Percentiles rank a stretch among this genome's conserved stretches.
Conservation (phyloP, 2,888 invertebrate species). For the Epistrophella euchroma region DNA sequence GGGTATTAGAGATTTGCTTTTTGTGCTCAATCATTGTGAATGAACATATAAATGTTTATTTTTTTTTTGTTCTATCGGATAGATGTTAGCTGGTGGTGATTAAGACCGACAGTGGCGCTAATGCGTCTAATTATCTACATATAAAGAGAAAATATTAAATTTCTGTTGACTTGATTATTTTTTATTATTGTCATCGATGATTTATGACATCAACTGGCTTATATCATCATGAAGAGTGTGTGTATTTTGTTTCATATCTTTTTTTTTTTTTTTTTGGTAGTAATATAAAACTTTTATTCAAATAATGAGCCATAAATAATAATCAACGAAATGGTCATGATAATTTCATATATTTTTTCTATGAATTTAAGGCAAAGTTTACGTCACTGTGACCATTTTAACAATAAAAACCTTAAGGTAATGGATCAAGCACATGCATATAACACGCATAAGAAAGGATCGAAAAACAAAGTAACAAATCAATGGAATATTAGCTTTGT, state of each 20-base stretch:
- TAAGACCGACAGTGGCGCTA: slow-evolving; percentile 3
- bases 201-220: neutral
- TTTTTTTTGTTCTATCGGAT: neutral
- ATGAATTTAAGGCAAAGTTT: no score
- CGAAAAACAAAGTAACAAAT: no score
- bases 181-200: slow-evolving; percentile 19
- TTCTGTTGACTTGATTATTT: slow-evolving; percentile 11
- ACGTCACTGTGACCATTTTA: no score
- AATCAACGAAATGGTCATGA: no score
- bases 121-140: neutral
- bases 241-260: neutral
- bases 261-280: no score
- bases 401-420: no score
- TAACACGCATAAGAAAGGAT: no score
- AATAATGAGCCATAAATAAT: no score
- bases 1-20: slow-evolving; percentile 11
- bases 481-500: no score
- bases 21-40: neutral
- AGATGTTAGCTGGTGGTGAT: neutral
- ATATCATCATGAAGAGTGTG: neutral
- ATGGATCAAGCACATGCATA: no score
- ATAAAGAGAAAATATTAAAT: slow-evolving; percentile 19
- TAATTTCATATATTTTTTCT: no score
- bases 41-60: neutral
- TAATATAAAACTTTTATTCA: neutral